Evolutionary conservation across 2,797 vertebrate species (phyloP), one percentile per base, ranked within the genome.

Genomic region (Salmo trutta): DNA sequence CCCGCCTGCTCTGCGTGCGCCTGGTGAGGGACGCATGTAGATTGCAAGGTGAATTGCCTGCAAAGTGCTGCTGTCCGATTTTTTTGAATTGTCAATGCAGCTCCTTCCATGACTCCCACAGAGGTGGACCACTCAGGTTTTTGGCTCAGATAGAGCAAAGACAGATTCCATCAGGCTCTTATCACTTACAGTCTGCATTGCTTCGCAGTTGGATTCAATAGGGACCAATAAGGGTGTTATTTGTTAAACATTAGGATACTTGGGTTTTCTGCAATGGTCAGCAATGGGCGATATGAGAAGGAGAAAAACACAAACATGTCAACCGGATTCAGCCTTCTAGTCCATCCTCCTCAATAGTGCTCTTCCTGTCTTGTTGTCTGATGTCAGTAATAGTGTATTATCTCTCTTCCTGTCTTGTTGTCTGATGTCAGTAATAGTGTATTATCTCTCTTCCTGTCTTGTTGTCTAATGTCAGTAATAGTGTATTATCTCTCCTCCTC

Each of bases 161-260:
- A 94, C 95, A 96, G 94, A 96, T 95, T 94, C 92, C 93, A 96
- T 96, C 95, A 95, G 90, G 84, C 90, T 88, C 90, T 95, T 95
- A 94, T 97, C 95, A 95, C 94, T 95, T 95, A 95, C 92, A 95
- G 93, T 93, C 91, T 95, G 94, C 95, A 95, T 94, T 83, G 94
- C 93, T 95, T 93, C n/a, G 95, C 95, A 94, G 94, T 94, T 94
- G 93, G 92, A 95, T 95, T 95, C 83, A 54, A 94, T 94, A 93
- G 91, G 91, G 88, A 91, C 94, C 94, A 94, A 96, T 96, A 96
- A 95, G 95, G 84, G 91, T 92, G 91, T 93, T 95, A 90, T 97
- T 97, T 96, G 95, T 96, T 96, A 96, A 96, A 97, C 95, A 95
- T 96, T 95, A 96, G 93, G 86, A 92, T 90, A 90, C 82, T 88